Evolutionary conservation across 2,113 vertebrate genomes (phyloP).

Genomic region (Peucedramus taeniatus): DNA sequence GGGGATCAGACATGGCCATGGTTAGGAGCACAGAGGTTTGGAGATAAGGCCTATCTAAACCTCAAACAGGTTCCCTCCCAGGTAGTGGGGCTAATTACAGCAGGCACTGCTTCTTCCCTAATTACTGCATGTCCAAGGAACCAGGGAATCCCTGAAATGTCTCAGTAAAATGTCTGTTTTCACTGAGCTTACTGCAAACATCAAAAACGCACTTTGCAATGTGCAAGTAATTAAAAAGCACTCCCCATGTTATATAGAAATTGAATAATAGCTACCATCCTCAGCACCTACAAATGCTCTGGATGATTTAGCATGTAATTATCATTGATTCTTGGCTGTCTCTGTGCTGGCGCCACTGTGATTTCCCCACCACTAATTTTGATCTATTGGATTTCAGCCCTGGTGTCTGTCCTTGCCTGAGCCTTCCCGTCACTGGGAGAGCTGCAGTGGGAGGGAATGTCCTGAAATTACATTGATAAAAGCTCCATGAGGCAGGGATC

Average conservation of each 20-base stretch:
- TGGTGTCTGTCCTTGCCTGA: neutral
- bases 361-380: neutral
- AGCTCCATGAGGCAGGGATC: neutral
- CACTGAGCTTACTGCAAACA: neutral
- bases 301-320: slow-evolving; percentile 22
- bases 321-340: slow-evolving; percentile 8
- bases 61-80: neutral
- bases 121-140: neutral
- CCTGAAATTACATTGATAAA: neutral
- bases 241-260: neutral
- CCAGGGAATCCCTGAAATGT: neutral
- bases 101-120: neutral
- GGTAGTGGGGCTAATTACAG: neutral
- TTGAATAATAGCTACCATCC: neutral
- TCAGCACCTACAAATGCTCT: slow-evolving; percentile 1
- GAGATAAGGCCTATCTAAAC: neutral
- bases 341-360: neutral
- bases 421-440: neutral
- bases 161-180: neutral
- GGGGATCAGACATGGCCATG: neutral
- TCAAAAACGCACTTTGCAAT: neutral
- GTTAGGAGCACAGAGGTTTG: neutral
- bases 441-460: neutral
- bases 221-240: slow-evolving; percentile 23
- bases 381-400: neutral